Base-by-base conservation (phyloP, 2,113 vertebrate genomes). In the Salvelinus sp. region DNA sequence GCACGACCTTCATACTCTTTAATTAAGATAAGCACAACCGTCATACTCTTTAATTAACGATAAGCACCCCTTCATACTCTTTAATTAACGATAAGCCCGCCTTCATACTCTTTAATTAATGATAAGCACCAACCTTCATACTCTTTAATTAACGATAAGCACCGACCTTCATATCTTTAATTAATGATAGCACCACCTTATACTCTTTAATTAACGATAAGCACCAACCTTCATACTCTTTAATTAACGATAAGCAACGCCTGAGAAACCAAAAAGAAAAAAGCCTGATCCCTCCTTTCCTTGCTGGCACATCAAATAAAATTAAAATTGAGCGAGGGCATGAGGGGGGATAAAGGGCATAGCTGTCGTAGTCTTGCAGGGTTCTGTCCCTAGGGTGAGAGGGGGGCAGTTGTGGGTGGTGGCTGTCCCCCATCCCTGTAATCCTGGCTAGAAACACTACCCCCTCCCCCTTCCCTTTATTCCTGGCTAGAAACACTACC, bases 301-400 rank as follows among this genome's bases (percentile, higher is more conserved):
- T 67, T 78, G 73, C 74, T 78, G 76, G 85, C 87, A 87, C 79
- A 84, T 89, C 81, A 79, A 87, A 85, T 88, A 72, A 80, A 86
- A 90, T 89, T 81, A 83, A 79, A 83, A 70, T 10, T 0, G 27
- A 30, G 65, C 18, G 27, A 30, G 69, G 69, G 70, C 6, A 10
- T 44, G 13, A n/a, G 33, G 67, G 30, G 30, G 67, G 20, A 14
- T 3, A 1, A 80, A 69, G 54, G 73, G 69, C 82, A 76, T 68
- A 73, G 76, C 76, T 76, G 23, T 77, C 50, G 65, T 79, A 50
- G 48, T 14, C 14, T 74, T 74, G 57, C 75, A 25, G 74, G 72
- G 73, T 14, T 27, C 30, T 14, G 28, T 16, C 28, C 65, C 65
- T 67, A 30, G 30, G 30, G 64, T 76, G 20, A 74, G 66, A 22